A percentile compares a stretch with the other conserved stretches of the same genome.
Conservation (phyloP, 35 echinoderm and acorn worm species). For the Heliocidaris tuberculata region DNA sequence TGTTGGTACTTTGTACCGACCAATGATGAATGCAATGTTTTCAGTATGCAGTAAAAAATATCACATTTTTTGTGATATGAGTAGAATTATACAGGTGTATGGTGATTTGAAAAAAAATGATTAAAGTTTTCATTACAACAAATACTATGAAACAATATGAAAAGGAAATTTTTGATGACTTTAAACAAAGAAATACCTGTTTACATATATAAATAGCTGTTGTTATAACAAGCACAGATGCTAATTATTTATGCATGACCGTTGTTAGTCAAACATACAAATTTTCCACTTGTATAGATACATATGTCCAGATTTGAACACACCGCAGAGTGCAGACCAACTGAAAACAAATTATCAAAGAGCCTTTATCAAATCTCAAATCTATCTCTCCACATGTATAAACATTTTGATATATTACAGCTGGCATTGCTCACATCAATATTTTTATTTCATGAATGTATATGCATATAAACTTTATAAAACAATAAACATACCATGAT, state of each 20-base stretch:
- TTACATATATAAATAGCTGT: too few relatives aligned
- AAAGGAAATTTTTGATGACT: too few relatives aligned
- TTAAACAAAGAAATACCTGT: too few relatives aligned
- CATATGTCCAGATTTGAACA: background rate
- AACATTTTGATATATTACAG: background rate
- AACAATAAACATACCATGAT: conserved; percentile 56
- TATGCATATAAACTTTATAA: background rate
- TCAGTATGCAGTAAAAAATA: background rate
- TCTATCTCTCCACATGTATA: background rate
- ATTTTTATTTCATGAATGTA: too few relatives aligned
- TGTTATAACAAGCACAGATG: too few relatives aligned
- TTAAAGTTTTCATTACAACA: too few relatives aligned
- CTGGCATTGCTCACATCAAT: background rate
- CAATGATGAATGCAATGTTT: background rate
- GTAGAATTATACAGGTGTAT: too few relatives aligned
- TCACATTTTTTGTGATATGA: too few relatives aligned
- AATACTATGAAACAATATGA: too few relatives aligned
- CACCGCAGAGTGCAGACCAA: background rate
- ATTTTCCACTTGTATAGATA: background rate
- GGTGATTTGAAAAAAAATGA: too few relatives aligned
- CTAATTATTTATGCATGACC: background rate
- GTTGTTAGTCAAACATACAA: too few relatives aligned
- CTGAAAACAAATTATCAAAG: background rate
- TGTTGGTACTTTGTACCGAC: background rate
- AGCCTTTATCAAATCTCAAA: background rate